Evolutionary conservation across 2,888 invertebrate species (phyloP).

Genomic region (Melangyna quadrimaculata): DNA sequence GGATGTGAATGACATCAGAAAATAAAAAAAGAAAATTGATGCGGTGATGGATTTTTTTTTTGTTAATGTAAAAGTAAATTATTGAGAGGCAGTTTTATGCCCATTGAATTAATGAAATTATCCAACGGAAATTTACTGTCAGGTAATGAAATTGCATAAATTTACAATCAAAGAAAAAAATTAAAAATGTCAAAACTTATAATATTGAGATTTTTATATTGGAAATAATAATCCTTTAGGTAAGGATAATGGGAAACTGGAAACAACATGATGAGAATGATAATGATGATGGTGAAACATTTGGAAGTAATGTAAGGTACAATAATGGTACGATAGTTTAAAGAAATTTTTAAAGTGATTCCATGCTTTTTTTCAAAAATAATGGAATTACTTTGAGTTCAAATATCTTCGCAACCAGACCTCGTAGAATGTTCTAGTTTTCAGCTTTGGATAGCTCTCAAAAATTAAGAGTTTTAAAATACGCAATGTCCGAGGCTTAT

Average conservation of each 20-base stretch:
- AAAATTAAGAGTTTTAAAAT: too few species aligned
- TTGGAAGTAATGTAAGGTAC: too few species aligned
- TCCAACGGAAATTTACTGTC: background rate
- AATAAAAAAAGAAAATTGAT: background rate
- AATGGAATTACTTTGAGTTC: too few species aligned
- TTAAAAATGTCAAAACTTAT: background rate
- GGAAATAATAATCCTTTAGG: background rate
- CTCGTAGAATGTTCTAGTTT: too few species aligned
- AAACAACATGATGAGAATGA: background rate
- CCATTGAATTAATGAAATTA: slow-evolving; percentile 7
- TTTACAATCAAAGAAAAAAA: background rate
- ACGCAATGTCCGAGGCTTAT: too few species aligned
- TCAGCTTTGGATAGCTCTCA: too few species aligned
- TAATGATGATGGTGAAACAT: too few species aligned
- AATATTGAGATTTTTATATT: background rate
- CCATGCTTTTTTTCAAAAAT: too few species aligned
- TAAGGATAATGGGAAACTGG: background rate
- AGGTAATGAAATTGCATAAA: background rate
- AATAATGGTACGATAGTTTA: too few species aligned
- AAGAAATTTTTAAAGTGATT: too few species aligned
- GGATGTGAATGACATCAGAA: slow-evolving; percentile 2
- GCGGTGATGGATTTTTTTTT: background rate
- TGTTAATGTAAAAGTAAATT: background rate
- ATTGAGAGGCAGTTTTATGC: background rate
- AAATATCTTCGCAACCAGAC: too few species aligned